Conservation (phyloP, 2,888 invertebrate species). For the Peribatodes rhomboidaria region DNA sequence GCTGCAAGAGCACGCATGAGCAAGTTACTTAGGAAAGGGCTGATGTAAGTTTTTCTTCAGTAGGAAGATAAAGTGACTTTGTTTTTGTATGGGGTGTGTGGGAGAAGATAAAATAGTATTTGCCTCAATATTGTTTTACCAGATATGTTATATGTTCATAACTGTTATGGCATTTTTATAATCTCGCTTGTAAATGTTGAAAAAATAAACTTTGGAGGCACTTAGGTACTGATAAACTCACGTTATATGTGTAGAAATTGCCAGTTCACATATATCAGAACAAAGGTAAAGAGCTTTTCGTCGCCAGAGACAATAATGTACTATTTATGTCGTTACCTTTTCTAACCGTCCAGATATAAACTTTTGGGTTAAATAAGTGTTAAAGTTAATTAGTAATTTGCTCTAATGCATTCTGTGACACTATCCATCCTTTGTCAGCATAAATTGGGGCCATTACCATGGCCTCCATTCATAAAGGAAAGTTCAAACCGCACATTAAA, state of each 20-base stretch:
- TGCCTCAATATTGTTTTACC: too few relatives aligned
- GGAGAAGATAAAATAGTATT: too few relatives aligned
- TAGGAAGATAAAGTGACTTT: background rate
- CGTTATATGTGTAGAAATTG: too few relatives aligned
- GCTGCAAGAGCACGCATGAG: conserved; percentile 25
- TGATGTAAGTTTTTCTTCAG: conserved; percentile 17
- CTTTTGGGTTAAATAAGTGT: conserved; percentile 4
- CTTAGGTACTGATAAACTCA: too few relatives aligned
- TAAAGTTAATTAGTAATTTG: background rate
- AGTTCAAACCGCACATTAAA: conserved; percentile 19
- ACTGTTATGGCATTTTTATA: too few relatives aligned
- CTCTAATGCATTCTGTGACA: background rate
- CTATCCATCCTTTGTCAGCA: conserved; percentile 1
- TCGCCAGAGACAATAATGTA: too few relatives aligned
- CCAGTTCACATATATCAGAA: too few relatives aligned
- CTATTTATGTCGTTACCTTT: too few relatives aligned
- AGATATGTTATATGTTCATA: too few relatives aligned
- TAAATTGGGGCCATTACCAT: conserved; percentile 1
- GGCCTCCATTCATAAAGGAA: conserved; percentile 3
- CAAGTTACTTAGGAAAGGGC: conserved; percentile 26
- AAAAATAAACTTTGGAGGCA: too few relatives aligned
- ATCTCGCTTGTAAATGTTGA: too few relatives aligned
- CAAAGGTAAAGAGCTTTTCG: too few relatives aligned
- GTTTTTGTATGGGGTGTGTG: background rate
- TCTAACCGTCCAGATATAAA: background rate